phyloP scores from a whole-genome alignment of 2,797 vertebrate genomes.

The Darevskia nairensis region DNA sequence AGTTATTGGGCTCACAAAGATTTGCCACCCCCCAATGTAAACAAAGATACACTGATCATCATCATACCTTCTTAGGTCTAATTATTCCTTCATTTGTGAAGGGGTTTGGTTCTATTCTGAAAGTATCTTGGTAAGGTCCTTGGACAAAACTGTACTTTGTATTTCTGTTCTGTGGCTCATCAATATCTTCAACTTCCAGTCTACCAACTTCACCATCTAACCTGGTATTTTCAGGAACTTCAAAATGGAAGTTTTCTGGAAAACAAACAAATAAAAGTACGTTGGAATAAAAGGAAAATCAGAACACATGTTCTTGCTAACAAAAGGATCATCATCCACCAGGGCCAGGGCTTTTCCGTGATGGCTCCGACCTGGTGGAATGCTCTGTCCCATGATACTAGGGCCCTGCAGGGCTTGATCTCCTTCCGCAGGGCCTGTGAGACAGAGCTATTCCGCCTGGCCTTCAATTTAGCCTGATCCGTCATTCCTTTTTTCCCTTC shows the following conservation, averaged over 20 bases:
- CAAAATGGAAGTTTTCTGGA: slow-evolving; percentile 81
- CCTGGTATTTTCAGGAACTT: slow-evolving; percentile 84
- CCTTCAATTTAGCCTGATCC: too few species aligned
- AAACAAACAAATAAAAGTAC: background rate
- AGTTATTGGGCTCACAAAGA: too few species aligned
- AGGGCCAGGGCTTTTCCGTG: too few species aligned
- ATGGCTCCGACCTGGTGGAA: too few species aligned
- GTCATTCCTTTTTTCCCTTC: too few species aligned
- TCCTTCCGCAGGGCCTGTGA: too few species aligned
- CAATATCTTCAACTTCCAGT: slow-evolving; percentile 86
- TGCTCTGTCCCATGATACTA: too few species aligned
- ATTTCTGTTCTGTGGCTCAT: slow-evolving; percentile 89
- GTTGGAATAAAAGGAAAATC: background rate
- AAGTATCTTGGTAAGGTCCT: slow-evolving; percentile 76
- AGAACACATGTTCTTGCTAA: background rate
- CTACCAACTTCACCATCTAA: slow-evolving; percentile 80
- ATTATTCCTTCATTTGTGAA: slow-evolving; percentile 86
- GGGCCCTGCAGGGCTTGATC: too few species aligned
- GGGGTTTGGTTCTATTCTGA: slow-evolving; percentile 77
- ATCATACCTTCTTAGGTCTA: slow-evolving; percentile 85
- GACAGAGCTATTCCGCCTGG: too few species aligned
- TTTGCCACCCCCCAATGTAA: background rate
- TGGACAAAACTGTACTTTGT: slow-evolving; percentile 83
- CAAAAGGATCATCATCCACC: background rate
- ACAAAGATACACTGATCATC: background rate